phyloP scores from a whole-genome alignment of 2,797 vertebrate species.

The Aldrovandia affinis region DNA sequence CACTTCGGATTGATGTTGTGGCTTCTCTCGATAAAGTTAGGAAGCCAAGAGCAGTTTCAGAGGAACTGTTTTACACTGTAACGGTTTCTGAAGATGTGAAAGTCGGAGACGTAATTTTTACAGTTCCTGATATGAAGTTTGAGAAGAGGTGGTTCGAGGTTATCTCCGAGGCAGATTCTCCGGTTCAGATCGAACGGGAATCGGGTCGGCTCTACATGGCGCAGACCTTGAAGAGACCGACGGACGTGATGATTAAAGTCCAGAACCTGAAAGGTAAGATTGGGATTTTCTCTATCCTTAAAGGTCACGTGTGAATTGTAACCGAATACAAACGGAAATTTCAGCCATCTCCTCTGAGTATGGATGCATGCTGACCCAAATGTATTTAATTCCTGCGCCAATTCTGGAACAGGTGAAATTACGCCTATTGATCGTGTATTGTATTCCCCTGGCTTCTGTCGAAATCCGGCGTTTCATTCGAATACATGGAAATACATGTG shows the following conservation, averaged over 20 bases:
- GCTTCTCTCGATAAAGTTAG: slow-evolving; percentile 41
- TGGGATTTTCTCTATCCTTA: neutral
- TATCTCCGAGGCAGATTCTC: slow-evolving; percentile 60
- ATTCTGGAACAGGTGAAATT: neutral
- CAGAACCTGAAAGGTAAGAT: slow-evolving; percentile 72
- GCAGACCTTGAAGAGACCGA: slow-evolving; percentile 56
- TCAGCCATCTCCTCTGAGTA: neutral
- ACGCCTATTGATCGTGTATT: too few relatives aligned
- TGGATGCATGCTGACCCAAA: neutral
- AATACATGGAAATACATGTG: too few relatives aligned
- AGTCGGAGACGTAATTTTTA: slow-evolving; percentile 82
- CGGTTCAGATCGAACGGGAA: slow-evolving; percentile 77
- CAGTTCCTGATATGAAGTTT: slow-evolving; percentile 77
- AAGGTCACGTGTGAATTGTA: neutral
- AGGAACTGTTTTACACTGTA: slow-evolving; percentile 73
- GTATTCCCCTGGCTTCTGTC: too few relatives aligned
- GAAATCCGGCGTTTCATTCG: too few relatives aligned
- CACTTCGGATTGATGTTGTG: slow-evolving; percentile 58
- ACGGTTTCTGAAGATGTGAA: slow-evolving; percentile 69
- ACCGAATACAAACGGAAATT: neutral
- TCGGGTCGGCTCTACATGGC: slow-evolving; percentile 79
- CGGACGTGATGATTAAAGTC: slow-evolving; percentile 73
- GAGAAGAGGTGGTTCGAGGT: slow-evolving; percentile 79
- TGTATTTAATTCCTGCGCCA: neutral
- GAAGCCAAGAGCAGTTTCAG: slow-evolving; percentile 60